Evolutionary conservation across 2,113 vertebrate species (phyloP), one percentile per base, ranked within the genome.

Genomic region (Corythoichthys intestinalis): DNA sequence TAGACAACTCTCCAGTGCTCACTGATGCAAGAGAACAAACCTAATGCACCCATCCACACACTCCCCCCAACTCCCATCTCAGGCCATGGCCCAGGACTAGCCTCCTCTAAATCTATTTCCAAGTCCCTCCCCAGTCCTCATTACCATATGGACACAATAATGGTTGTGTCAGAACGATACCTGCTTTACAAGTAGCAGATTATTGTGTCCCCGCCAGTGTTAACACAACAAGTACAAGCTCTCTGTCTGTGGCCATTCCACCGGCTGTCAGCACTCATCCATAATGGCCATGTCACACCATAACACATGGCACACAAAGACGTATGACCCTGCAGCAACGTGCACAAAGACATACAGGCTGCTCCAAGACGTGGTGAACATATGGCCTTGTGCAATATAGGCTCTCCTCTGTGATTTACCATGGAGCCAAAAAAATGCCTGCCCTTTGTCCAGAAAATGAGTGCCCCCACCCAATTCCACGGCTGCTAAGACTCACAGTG

Each of bases 131-230:
- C 87, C 65, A 11, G 83, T 80, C 84, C 90, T 92, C 90, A 91
- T 92, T 91, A 92, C 86, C 90, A 93, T 93, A 87, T 88, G 86
- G 84, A 91, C 82, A 90, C 90, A 94, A 91, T 91, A 91, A 92
- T 91, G 90, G 90, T 92, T 93, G 93, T 94, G 91, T 93, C 91
- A 88, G 86, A 91, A 91, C 90, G 90, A 93, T 93, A 93, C 93
- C 92, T 93, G 90, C 94, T 93, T 94, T 94, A 95, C 94, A 95
- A 95, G 94, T 90, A 93, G 92, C 93, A 90, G 88, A 92, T 94
- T 94, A 93, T 86, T 94, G 87, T 93, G 92, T 89, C 81, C 56
- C 92, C 88, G 90, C 92, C 89, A 93, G 91, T 91, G 91, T 87
- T 90, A 93, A 84, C 91, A 82, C 87, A 92, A 87, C 90, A 91